phyloP scores from a whole-genome alignment of 2,888 invertebrate genomes.

The Griposia aprilina region DNA sequence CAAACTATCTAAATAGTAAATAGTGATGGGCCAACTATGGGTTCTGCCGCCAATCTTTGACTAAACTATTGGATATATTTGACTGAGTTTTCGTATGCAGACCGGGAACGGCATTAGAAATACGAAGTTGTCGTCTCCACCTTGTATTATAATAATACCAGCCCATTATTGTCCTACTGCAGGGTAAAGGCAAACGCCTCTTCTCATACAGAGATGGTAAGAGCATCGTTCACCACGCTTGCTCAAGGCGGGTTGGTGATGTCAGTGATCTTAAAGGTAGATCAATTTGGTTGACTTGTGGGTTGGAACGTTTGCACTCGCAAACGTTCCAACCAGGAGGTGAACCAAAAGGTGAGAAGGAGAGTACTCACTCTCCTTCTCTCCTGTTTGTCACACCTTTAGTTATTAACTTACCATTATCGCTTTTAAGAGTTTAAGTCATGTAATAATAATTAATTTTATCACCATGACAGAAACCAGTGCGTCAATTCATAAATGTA shows the following conservation, averaged over 20 bases:
- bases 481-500: neutral
- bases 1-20: too few relatives aligned
- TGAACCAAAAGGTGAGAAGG: too few relatives aligned
- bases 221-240: neutral
- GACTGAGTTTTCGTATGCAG: too few relatives aligned
- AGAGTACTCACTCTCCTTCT: neutral
- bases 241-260: neutral
- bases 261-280: neutral
- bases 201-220: neutral
- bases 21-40: too few relatives aligned
- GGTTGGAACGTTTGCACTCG: neutral
- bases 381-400: neutral
- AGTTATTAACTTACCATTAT: neutral
- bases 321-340: too few relatives aligned
- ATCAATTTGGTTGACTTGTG: neutral
- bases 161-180: neutral
- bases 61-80: too few relatives aligned
- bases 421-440: neutral
- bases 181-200: neutral
- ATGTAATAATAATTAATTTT: neutral
- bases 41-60: too few relatives aligned
- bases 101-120: too few relatives aligned
- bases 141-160: too few relatives aligned
- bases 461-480: neutral
- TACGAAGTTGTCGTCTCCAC: too few relatives aligned